Evolutionary conservation across 2,797 vertebrate genomes (phyloP).

Genomic region (Fistularia tabacaria): DNA sequence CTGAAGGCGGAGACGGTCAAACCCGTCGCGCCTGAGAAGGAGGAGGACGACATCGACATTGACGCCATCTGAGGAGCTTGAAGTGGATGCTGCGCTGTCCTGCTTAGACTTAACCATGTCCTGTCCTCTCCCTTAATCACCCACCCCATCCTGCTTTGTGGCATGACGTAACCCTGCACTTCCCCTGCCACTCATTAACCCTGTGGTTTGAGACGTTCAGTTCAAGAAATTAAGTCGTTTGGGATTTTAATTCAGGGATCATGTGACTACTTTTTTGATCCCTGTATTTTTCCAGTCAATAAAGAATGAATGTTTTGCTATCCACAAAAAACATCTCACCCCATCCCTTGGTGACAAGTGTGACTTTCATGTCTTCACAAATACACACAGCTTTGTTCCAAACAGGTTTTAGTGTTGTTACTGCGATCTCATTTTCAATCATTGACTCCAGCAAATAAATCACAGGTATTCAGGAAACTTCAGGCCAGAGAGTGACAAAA

Average conservation of each 20-base stretch:
- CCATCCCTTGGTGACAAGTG: neutral
- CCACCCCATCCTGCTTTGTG: slow-evolving; percentile 44
- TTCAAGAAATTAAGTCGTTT: slow-evolving; percentile 51
- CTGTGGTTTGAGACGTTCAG: slow-evolving; percentile 57
- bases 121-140: slow-evolving; percentile 2
- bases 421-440: too few relatives aligned
- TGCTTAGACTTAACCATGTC: slow-evolving; percentile 38
- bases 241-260: slow-evolving; percentile 63
- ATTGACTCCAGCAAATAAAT: too few relatives aligned
- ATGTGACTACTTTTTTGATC: slow-evolving; percentile 62
- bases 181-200: slow-evolving; percentile 68
- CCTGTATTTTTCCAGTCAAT: slow-evolving; percentile 73
- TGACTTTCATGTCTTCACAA: neutral
- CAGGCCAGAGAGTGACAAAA: too few relatives aligned
- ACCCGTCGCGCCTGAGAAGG: slow-evolving; percentile 79
- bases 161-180: slow-evolving; percentile 71
- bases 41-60: slow-evolving; percentile 95
- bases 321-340: slow-evolving; percentile 40
- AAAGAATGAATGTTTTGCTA: slow-evolving; percentile 79
- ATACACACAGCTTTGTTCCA: neutral
- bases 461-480: too few relatives aligned
- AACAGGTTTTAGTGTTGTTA: too few relatives aligned
- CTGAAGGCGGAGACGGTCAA: slow-evolving; percentile 95
- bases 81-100: slow-evolving; percentile 42
- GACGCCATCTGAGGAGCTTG: slow-evolving; percentile 90